phyloP scores from a whole-genome alignment of 2,113 vertebrate species.

The Semicossyphus pulcher region DNA sequence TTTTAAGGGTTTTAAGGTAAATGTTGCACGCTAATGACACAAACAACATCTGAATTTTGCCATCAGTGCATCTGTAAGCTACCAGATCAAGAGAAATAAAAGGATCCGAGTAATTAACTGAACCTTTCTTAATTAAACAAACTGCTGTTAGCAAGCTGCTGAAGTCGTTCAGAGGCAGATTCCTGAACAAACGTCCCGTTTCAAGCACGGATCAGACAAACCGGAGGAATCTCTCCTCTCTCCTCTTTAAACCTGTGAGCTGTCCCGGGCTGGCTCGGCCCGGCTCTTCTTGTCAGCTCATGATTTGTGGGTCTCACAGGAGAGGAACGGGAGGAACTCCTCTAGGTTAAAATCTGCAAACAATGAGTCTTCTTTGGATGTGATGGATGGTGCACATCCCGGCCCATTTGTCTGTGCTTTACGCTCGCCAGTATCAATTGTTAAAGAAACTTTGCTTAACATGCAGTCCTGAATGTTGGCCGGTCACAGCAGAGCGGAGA shows the following conservation, averaged over 20 bases:
- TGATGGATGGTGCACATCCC: slow-evolving; percentile 64
- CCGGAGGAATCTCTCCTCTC: not conserved
- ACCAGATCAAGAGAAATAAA: not conserved
- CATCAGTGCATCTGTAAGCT: not conserved
- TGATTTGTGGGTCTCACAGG: slow-evolving; percentile 68
- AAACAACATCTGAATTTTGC: not conserved
- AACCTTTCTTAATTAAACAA: slow-evolving; percentile 19
- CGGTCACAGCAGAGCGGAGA: slow-evolving; percentile 31
- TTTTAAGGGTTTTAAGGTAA: not conserved
- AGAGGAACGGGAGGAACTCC: slow-evolving; percentile 48
- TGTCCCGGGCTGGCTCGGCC: not conserved
- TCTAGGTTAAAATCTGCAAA: slow-evolving; percentile 70
- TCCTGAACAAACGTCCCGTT: not conserved
- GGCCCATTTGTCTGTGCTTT: slow-evolving; percentile 67
- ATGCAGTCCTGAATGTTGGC: slow-evolving; percentile 57
- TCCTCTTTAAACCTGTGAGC: not conserved
- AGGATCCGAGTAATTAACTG: not conserved
- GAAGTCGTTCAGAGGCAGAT: not conserved
- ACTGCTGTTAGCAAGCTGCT: slow-evolving; percentile 13
- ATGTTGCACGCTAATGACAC: not conserved
- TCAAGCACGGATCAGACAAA: not conserved
- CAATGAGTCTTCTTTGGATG: slow-evolving; percentile 58
- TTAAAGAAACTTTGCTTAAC: slow-evolving; percentile 67
- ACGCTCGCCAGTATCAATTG: slow-evolving; percentile 45
- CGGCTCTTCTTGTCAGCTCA: slow-evolving; percentile 31